Conservation (phyloP, 2,797 vertebrate genomes). For the Hydrolagus colliei region DNA sequence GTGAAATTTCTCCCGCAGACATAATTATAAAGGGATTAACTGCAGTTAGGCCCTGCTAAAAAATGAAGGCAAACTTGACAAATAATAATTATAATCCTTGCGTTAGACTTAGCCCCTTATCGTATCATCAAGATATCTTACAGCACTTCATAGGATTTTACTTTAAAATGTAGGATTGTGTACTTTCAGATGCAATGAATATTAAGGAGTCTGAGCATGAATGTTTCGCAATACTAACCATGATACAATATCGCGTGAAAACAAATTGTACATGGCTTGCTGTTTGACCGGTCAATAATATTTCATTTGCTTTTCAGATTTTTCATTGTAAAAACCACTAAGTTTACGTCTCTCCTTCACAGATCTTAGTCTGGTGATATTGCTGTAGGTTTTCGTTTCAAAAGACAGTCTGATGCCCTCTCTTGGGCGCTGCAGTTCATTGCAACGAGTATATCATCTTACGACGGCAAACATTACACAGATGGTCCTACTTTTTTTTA, state of each 20-base stretch:
- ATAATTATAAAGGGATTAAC: background rate
- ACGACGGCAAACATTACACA: background rate
- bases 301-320: background rate
- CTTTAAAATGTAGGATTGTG: too few relatives aligned
- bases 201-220: background rate
- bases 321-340: background rate
- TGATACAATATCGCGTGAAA: background rate
- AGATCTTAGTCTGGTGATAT: background rate
- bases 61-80: background rate
- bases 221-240: background rate
- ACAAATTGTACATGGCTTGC: background rate
- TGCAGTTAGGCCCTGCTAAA: too few relatives aligned
- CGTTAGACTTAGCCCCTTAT: too few relatives aligned
- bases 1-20: background rate
- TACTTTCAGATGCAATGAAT: too few relatives aligned
- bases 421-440: slow-evolving; percentile 60
- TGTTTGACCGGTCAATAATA: background rate
- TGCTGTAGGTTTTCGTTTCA: background rate
- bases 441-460: slow-evolving; percentile 44
- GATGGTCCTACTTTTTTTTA: slow-evolving; percentile 8
- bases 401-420: slow-evolving; percentile 70
- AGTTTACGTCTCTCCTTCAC: background rate
- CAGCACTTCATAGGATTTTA: too few relatives aligned
- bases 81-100: background rate
- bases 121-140: too few relatives aligned